Evolutionary conservation across 2,888 invertebrate species (phyloP).

Genomic region (Notodonta ziczac): DNA sequence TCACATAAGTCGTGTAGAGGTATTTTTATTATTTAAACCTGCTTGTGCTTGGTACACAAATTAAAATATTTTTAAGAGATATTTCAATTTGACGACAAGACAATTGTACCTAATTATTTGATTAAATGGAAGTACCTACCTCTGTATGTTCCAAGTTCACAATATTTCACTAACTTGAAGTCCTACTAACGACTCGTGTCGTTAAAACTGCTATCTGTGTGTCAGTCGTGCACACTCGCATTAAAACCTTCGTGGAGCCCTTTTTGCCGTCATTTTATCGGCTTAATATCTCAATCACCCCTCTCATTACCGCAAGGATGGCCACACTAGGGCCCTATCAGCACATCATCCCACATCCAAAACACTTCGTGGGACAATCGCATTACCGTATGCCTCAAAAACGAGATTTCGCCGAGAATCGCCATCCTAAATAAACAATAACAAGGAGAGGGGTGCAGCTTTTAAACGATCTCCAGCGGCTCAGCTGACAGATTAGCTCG

Average conservation of each 20-base stretch:
- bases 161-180: no score
- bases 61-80: no score
- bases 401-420: slow-evolving; percentile 75
- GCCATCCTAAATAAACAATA: slow-evolving; percentile 84
- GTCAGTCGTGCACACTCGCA: slow-evolving; percentile 17
- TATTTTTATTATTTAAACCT: no score
- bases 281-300: slow-evolving; percentile 52
- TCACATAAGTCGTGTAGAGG: no score
- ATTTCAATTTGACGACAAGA: no score
- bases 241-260: slow-evolving; percentile 29
- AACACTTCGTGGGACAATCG: slow-evolving; percentile 74
- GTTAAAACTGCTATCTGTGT: slow-evolving; percentile 16
- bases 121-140: no score
- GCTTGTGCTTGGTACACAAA: no score
- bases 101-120: no score
- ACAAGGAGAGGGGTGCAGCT: slow-evolving; percentile 74
- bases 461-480: slow-evolving; percentile 80
- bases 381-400: slow-evolving; percentile 80
- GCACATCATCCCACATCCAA: slow-evolving; percentile 53
- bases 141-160: no score
- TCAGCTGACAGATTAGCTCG: slow-evolving; percentile 82
- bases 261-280: slow-evolving; percentile 35
- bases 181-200: not conserved
- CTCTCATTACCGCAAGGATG: slow-evolving; percentile 40
- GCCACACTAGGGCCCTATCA: slow-evolving; percentile 54